These are phyloP conservation scores for Spongilla lacustris DNA, from an alignment of 37 sponge, comb jelly and placozoan species.

Conservation along the genomic window DNA sequence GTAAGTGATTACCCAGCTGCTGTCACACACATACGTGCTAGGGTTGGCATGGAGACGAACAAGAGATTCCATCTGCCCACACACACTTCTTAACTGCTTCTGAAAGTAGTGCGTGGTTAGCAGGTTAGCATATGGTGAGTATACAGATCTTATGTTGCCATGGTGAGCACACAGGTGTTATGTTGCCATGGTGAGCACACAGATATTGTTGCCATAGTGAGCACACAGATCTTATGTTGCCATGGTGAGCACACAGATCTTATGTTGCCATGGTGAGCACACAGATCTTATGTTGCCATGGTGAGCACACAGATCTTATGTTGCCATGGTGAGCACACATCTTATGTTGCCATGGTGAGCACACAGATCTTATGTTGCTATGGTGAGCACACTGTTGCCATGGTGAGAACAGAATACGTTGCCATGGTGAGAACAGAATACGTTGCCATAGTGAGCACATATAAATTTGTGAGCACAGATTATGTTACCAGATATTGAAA, in stretches of 20 bases:
- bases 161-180: neutral
- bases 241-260: too few relatives aligned
- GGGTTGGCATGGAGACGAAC: neutral
- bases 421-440: neutral
- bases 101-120: neutral
- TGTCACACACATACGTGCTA: neutral
- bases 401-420: neutral
- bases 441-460: too few relatives aligned
- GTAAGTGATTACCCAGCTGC: neutral
- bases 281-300: neutral
- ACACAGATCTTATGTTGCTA: too few relatives aligned
- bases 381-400: too few relatives aligned
- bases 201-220: too few relatives aligned
- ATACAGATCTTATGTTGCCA: neutral
- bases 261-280: neutral
- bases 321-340: too few relatives aligned
- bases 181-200: too few relatives aligned
- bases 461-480: too few relatives aligned
- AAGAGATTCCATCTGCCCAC: constrained; percentile 4
- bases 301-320: neutral
- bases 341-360: too few relatives aligned
- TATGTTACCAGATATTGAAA: too few relatives aligned
- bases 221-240: too few relatives aligned
- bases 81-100: constrained; percentile 1
- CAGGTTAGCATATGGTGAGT: neutral